Evolutionary conservation across 2,888 invertebrate genomes (phyloP), one percentile per base, ranked within the genome.

Genomic region (Mesoligia furuncula): DNA sequence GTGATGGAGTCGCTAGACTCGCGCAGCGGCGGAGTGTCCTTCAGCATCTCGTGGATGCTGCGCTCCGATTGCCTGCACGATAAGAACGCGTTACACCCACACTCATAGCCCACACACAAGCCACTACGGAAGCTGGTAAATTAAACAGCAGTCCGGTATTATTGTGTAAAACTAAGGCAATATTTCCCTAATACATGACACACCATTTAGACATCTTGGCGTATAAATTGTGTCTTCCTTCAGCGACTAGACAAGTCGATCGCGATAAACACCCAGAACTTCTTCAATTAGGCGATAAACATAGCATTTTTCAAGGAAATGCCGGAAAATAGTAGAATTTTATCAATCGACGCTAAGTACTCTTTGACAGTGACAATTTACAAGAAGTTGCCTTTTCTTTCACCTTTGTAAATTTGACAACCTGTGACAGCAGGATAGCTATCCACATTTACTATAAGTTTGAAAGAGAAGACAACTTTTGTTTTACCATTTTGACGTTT

Each of bases 21-120:
- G 86, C 98, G 98, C 91, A 98, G 97, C 59, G 98, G 97, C 70
- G 98, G 98, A 66, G 98, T 98, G 91, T 98, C 98, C 93, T 98
- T 98, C 80, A 98, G 94, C 98, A 98, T 98, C 96, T 98, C 98
- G 93, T 98, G 98, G 92, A 98, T 98, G 93, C 98, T 98, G 87
- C 98, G 97, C 92, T 98, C 98, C 48, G 95, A 97, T 90, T 95
- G 96, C 97, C 96, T 97, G 92, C 59, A 72, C 27, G 75, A 86
- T 69, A 85, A 72, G 39, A 75, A 65, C 7, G 0, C 17, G 48
- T 78, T 82, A 82, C 66, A 69, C 71, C 59, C 68, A 75, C 77
- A 69, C 61, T 51, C 42, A 69, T 48, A 83, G 61, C 42, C 51
- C 71, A 74, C 57, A 65, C 24, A 54, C n/a, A 48, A 67, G 45